Evolutionary conservation across 2,888 invertebrate species (phyloP).

Genomic region (Muschampia plurimacula): DNA sequence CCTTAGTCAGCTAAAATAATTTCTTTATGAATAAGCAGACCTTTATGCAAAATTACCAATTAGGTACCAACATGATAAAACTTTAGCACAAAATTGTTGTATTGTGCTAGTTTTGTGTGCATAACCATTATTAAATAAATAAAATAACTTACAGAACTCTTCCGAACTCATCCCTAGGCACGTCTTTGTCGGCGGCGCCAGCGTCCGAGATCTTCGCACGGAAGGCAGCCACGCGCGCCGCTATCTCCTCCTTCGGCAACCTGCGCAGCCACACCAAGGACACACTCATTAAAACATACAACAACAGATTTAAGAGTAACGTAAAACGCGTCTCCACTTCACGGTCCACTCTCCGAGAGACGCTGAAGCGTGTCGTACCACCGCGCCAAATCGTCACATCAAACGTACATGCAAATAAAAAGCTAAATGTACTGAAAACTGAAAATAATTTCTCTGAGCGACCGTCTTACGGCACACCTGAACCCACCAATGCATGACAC

Average conservation of each 20-base stretch:
- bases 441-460: constrained; percentile 59
- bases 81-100: no score
- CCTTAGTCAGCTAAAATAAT: background rate
- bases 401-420: constrained; percentile 47
- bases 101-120: no score
- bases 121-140: background rate
- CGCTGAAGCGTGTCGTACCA: constrained; percentile 26
- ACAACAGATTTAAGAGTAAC: constrained; percentile 21
- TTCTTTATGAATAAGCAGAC: no score
- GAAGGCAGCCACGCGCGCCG: constrained; percentile 94
- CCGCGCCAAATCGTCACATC: constrained; percentile 34
- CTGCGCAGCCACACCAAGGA: constrained; percentile 87
- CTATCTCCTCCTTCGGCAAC: constrained; percentile 94
- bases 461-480: constrained; percentile 53
- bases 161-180: constrained; percentile 93
- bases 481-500: constrained; percentile 81
- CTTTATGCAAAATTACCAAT: no score
- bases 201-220: constrained; percentile 93
- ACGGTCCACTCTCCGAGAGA: constrained; percentile 10
- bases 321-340: constrained; percentile 15
- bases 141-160: constrained; percentile 87
- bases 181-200: constrained; percentile 82
- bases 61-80: no score
- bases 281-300: constrained; percentile 67
- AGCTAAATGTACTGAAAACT: constrained; percentile 64